phyloP scores from a whole-genome alignment of 2,888 invertebrate genomes.

The Heterodera filipjevi region DNA sequence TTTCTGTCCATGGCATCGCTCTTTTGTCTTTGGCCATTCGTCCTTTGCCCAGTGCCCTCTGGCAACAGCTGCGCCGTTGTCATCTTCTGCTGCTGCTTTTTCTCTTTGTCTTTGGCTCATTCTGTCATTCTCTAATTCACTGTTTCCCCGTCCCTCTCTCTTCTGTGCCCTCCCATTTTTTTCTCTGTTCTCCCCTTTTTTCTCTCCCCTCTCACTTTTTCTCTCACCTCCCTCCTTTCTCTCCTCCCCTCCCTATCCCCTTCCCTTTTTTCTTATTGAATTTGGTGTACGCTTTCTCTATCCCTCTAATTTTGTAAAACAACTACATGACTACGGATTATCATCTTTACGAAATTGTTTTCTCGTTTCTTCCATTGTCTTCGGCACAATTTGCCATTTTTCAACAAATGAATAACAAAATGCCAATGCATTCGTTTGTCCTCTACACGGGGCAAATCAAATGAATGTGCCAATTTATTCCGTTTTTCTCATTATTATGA shows the following conservation, averaged over 20 bases:
- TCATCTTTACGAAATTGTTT: background rate
- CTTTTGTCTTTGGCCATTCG: constrained; percentile 5
- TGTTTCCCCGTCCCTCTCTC: background rate
- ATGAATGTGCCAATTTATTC: background rate
- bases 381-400: too few species aligned
- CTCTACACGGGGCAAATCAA: background rate
- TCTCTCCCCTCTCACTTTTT: background rate
- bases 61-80: background rate
- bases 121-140: background rate
- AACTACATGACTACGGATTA: background rate
- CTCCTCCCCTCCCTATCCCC: background rate
- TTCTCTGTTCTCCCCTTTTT: background rate
- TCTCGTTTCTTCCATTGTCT: background rate
- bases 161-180: background rate
- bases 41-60: background rate
- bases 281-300: background rate
- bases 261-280: background rate
- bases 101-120: background rate
- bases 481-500: background rate
- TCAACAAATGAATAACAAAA: too few species aligned
- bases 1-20: background rate
- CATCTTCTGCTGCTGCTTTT: too few species aligned
- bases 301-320: background rate
- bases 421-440: background rate
- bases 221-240: background rate